Percentiles rank a stretch among this genome's conserved stretches.
Evolutionary conservation across 1,140 invertebrate species (phyloP).

Genomic region (Drosophila kepulauana): DNA sequence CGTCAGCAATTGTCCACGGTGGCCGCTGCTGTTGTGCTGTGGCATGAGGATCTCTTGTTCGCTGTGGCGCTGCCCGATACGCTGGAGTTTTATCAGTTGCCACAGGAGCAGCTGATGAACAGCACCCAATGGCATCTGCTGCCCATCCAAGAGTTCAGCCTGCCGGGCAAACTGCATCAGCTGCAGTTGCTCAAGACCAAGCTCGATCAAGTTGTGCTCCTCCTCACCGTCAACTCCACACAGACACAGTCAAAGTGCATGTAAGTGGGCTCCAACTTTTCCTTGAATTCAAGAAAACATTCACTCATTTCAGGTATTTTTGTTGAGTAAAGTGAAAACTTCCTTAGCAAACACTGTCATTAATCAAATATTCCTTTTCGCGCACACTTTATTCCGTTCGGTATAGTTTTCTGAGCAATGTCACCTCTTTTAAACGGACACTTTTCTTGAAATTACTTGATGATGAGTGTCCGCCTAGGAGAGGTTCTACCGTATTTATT

Average conservation of each 20-base stretch:
- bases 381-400: too few species aligned
- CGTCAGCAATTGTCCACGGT: constrained; percentile 10
- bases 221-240: constrained; percentile 60
- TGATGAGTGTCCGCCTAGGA: too few species aligned
- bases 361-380: too few species aligned
- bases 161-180: constrained; percentile 57
- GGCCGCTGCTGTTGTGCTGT: constrained; percentile 58
- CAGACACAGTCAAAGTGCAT: constrained; percentile 53
- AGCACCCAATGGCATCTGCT: constrained; percentile 41
- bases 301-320: too few species aligned
- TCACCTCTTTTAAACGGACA: not conserved
- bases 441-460: too few species aligned
- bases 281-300: too few species aligned
- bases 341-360: too few species aligned
- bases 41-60: constrained; percentile 66
- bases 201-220: constrained; percentile 61
- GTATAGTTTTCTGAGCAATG: too few species aligned
- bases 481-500: too few species aligned
- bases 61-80: constrained; percentile 62
- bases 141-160: constrained; percentile 70
- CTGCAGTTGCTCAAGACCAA: constrained; percentile 60
- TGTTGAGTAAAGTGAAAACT: too few species aligned
- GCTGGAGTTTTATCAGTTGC: constrained; percentile 71
- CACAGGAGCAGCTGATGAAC: constrained; percentile 37
- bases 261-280: constrained; percentile 23